Conservation (phyloP, 2,888 invertebrate species). For the Scaptomyza parva region DNA sequence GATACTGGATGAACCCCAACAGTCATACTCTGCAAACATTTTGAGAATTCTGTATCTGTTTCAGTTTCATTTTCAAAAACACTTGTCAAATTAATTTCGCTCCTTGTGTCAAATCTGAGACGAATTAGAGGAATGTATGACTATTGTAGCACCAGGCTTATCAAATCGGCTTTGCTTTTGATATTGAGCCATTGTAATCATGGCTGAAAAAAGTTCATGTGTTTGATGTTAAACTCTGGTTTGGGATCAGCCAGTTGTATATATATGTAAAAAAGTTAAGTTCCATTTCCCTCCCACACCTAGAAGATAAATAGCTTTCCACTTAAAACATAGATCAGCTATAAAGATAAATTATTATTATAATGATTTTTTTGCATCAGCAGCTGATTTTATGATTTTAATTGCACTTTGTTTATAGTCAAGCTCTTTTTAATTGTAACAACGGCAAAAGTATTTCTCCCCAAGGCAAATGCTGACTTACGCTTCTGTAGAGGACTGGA, state of each 20-base stretch:
- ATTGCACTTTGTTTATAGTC: not conserved
- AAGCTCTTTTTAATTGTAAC: conserved; percentile 3
- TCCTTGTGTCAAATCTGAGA: conserved; percentile 47
- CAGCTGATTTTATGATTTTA: conserved; percentile 13
- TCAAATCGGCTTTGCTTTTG: conserved; percentile 47
- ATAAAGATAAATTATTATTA: conserved; percentile 23
- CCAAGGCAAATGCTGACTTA: conserved; percentile 19
- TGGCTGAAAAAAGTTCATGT: not conserved
- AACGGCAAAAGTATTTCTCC: not conserved
- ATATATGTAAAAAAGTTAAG: no score
- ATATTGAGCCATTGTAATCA: conserved; percentile 38
- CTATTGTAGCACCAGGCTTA: conserved; percentile 11
- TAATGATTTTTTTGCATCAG: conserved; percentile 11
- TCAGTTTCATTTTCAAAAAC: no score
- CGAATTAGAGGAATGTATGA: conserved; percentile 40
- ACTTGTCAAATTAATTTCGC: conserved; percentile 61
- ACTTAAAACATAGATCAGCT: not conserved
- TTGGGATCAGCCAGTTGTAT: conserved; percentile 4
- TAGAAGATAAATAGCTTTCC: not conserved
- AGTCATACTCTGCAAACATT: conserved; percentile 11
- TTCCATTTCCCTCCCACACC: not conserved
- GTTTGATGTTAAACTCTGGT: conserved; percentile 11
- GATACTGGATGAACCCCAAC: conserved; percentile 12
- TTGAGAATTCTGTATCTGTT: conserved; percentile 26
- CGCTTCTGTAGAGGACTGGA: not conserved